Evolutionary conservation across 2,797 vertebrate species (phyloP), one percentile per base, ranked within the genome.

Genomic region (Phalloptychus januarius): DNA sequence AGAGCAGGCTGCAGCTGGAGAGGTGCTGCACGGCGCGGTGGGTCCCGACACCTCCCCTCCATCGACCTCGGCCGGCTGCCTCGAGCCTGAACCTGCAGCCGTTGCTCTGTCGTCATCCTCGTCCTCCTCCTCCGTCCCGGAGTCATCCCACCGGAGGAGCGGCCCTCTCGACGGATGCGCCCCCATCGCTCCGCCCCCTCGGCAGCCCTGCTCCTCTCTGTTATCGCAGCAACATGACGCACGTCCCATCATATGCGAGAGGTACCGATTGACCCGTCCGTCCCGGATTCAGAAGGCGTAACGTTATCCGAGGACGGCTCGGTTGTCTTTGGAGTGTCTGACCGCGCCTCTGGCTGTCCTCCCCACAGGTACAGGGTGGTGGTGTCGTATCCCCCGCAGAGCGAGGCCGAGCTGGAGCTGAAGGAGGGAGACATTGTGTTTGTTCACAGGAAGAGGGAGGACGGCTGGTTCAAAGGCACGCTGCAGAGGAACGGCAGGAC

Each of bases 401-500:
- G 98, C 1, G 98, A 99, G 92, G 98, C 98, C 0, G 98, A 99
- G 93, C 97, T 99, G 92, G 98, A 99, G 89, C 97, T 99, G 44
- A 99, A 99, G 92, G 98, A 99, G 94, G 98, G 98, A 20, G 98
- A 99, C 92, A 96, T 99, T 72, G 98, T 99, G 89, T 99, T 99
- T 58, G 98, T 99, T 42, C 98, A 99, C 95, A 97, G 97, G 90
- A 99, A 99, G 81, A 93, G 98, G 2, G 98, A 99, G 85, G 98
- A 99, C 33, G 98, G 98, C 93, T 99, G 98, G 98, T 99, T 99
- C 94, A 99, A 99, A 96, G 98, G 98, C 89, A 99, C 98, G 0
- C 95, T 99, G 79, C 98, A 99, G 83, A 96, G 97, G 42, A 99
- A 99, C 54, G 98, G 98, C 86, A 96, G 97, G 91, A 99, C 98